phyloP scores from a whole-genome alignment of 2,888 invertebrate genomes.

The Scaptomyza polygonia region DNA sequence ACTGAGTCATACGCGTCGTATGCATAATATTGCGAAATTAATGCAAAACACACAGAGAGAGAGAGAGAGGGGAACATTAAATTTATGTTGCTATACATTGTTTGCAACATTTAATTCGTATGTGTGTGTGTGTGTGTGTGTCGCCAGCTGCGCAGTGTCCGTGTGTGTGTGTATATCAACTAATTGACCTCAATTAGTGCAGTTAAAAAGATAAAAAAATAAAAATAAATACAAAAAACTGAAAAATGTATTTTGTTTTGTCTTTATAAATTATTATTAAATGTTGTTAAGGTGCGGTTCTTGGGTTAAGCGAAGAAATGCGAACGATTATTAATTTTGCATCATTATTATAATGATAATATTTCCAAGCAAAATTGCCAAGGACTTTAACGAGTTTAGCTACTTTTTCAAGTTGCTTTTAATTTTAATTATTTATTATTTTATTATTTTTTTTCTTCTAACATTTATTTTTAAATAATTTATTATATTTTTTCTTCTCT shows the following conservation, averaged over 20 bases:
- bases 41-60: constrained; percentile 42
- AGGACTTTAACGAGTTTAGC: too few relatives aligned
- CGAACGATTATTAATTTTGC: constrained; percentile 27
- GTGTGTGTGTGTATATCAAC: constrained; percentile 69
- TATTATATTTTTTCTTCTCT: too few relatives aligned
- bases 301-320: constrained; percentile 3
- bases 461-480: too few relatives aligned
- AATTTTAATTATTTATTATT: too few relatives aligned
- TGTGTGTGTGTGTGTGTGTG: neutral
- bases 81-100: constrained; percentile 54
- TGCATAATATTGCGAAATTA: constrained; percentile 67
- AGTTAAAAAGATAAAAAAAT: constrained; percentile 23
- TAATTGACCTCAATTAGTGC: constrained; percentile 83
- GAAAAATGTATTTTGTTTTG: constrained; percentile 37
- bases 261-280: neutral
- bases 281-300: constrained; percentile 43
- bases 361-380: neutral
- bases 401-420: too few relatives aligned
- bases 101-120: constrained; percentile 38
- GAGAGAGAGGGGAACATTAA: constrained; percentile 36
- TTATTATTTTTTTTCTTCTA: too few relatives aligned
- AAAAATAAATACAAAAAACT: constrained; percentile 22
- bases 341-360: constrained; percentile 8
- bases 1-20: constrained; percentile 62
- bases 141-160: constrained; percentile 43